Evolutionary conservation across 2,888 invertebrate species (phyloP), one percentile per base, ranked within the genome.

Genomic region (Gryllus longicercus): DNA sequence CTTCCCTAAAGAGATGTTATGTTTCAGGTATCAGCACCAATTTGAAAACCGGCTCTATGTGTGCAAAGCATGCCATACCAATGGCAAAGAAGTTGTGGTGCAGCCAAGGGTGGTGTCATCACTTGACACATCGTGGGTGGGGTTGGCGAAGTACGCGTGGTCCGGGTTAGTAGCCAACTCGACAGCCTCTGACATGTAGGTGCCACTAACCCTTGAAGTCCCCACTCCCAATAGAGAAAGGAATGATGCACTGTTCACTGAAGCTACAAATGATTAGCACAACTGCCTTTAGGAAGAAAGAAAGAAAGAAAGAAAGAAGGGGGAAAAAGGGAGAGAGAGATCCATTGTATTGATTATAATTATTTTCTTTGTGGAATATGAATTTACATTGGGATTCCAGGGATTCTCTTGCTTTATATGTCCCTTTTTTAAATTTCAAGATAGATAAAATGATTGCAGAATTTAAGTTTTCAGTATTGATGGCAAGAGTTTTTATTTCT

Each of bases 91-190:
- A 84, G 88, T 89, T 12, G 86, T 90, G 16, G 93, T 93, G 8
- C 90, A 90, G 49, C 91, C 91, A 10, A 88, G 88, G 83, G 86
- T 88, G 50, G 87, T 87, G 5, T 86, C 88, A 50, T 86, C 88
- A 8, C 84, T 84, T 79, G 89, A 90, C 81, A 88, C 87, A 83
- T 89, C 91, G 11, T 93, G 93, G 92, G 88, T 92, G 79, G 93
- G 92, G 51, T 86, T 94, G 76, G 92, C 93, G 2, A 93, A 91
- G 84, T 94, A 92, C 85, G 92, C 93, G 1, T 94, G 94, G 94
- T 91, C 93, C 78, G 94, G 95, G 85, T 93, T 85, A 86, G 87
- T 85, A 74, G 16, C 21, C 16, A 49, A 18, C 51, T 79, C 74
- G 12, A 11, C 74, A 16, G 25, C 8, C 18, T 23, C 25, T 23